Evolutionary conservation across 2,113 vertebrate species (phyloP), one percentile per base, ranked within the genome.

Genomic region (Labeo catla): DNA sequence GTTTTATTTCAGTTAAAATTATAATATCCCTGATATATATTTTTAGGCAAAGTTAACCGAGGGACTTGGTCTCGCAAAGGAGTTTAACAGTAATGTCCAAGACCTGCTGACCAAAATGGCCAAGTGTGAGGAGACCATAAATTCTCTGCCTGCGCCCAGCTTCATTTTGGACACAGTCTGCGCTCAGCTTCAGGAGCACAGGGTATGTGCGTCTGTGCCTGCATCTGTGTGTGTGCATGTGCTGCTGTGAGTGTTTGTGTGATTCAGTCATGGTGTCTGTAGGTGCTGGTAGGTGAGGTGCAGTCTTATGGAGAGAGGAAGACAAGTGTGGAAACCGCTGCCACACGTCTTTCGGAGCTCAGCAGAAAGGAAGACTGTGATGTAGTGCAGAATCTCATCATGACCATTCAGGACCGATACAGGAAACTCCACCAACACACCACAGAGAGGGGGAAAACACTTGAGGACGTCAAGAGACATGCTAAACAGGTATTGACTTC

Each of bases 1-100:
- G 2, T 23, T 28, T 10, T 50, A 21, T 16, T 77, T 9, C 19
- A 21, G 19, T 59, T 19, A 57, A 59, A 19, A n/a, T 4, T 1
- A n/a, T 59, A 4, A 61, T 59, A n/a, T n/a, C 3, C 19, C 57
- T 59, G 8, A 57, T 57, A 39, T 39, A 39, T 21, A n/a, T 15
- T 54, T 76, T 0, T 90, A 97, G 97, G 95, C 93, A 43, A 95
- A 95, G 88, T 93, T 98, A 66, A 94, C 92, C 7, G 96, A 97
- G 89, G 96, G 96, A 54, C 89, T 97, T 91, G 93, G 91, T 16
- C 87, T 95, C 87, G 93, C 93, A 45, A 96, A 96, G 10, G 96
- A 97, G 89, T 97, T 97, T 87, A 96, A 97, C 61, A 93, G 94
- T 89, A 95, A 90, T 0, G 83, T 95, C 8, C 96, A 97, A 92